A percentile compares a stretch with the other conserved stretches of the same genome.
phyloP scores from a whole-genome alignment of 1,140 invertebrate genomes.

The Drosophila orosa region DNA sequence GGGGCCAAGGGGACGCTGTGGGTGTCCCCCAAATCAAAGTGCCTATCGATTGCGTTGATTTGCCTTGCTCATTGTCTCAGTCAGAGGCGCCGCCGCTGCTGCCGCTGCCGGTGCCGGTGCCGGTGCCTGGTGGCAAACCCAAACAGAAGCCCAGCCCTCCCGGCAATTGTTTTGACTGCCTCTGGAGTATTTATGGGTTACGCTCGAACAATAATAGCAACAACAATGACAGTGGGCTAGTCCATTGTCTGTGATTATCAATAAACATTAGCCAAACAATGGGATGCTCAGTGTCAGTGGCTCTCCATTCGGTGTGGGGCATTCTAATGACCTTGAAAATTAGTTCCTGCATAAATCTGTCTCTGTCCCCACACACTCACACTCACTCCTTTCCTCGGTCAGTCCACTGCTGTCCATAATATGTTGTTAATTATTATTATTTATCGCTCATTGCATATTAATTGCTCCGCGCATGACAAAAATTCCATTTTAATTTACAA shows the following conservation, averaged over 20 bases:
- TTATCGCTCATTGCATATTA: conserved; percentile 74
- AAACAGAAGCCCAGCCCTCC: neutral
- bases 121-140: conserved; percentile 12
- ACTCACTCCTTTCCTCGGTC: neutral
- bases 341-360: conserved; percentile 78
- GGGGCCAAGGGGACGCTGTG: no score
- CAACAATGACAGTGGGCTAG: conserved; percentile 55
- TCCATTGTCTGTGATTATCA: conserved; percentile 76
- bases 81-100: conserved; percentile 40
- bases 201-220: conserved; percentile 61
- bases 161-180: conserved; percentile 75
- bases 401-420: conserved; percentile 11
- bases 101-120: no score
- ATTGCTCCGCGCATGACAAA: conserved; percentile 53
- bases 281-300: conserved; percentile 57
- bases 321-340: conserved; percentile 84
- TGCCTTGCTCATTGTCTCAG: conserved; percentile 74
- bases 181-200: conserved; percentile 80
- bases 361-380: conserved; percentile 1
- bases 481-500: conserved; percentile 66
- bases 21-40: conserved; percentile 67
- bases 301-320: conserved; percentile 25
- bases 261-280: conserved; percentile 81
- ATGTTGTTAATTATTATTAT: conserved; percentile 71
- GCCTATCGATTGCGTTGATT: conserved; percentile 77